phyloP scores from a whole-genome alignment of 2,888 invertebrate genomes.

The Osmoderma eremita region DNA sequence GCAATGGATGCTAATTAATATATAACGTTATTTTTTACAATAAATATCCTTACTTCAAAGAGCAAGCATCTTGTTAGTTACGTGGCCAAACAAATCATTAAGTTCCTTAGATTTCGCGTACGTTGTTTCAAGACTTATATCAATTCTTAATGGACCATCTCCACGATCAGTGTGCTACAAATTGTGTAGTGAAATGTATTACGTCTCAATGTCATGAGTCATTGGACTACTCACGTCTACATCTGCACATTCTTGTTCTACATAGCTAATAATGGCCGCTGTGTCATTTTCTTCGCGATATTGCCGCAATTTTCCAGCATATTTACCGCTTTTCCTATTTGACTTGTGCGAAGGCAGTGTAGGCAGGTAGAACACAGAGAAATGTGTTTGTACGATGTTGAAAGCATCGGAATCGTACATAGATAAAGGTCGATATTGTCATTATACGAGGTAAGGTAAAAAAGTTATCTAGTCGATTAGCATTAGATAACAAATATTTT shows the following conservation, averaged over 20 bases:
- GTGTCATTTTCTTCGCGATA: conserved; percentile 19
- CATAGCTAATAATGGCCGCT: conserved; percentile 13
- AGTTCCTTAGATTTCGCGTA: background rate
- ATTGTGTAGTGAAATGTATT: conserved; percentile 30
- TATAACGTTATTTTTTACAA: too few relatives aligned
- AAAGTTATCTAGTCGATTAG: conserved; percentile 20
- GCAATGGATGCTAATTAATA: too few relatives aligned
- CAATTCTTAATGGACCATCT: background rate
- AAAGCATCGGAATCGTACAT: too few relatives aligned
- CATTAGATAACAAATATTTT: background rate
- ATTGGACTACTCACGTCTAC: conserved; percentile 25
- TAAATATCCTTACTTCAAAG: too few relatives aligned
- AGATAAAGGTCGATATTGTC: conserved; percentile 11
- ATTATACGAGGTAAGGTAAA: conserved; percentile 21
- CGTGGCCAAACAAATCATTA: background rate
- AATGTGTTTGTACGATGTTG: background rate
- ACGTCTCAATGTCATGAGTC: conserved; percentile 31
- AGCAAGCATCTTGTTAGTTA: background rate
- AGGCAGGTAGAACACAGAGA: background rate
- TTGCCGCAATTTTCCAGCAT: too few relatives aligned
- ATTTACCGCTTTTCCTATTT: conserved; percentile 8
- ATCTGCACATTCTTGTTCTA: conserved; percentile 5
- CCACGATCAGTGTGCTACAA: conserved; percentile 16
- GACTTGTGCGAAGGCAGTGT: background rate
- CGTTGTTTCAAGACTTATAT: background rate